Evolutionary conservation across 1,140 invertebrate genomes (phyloP).

Genomic region (Gryllus bimaculatus): DNA sequence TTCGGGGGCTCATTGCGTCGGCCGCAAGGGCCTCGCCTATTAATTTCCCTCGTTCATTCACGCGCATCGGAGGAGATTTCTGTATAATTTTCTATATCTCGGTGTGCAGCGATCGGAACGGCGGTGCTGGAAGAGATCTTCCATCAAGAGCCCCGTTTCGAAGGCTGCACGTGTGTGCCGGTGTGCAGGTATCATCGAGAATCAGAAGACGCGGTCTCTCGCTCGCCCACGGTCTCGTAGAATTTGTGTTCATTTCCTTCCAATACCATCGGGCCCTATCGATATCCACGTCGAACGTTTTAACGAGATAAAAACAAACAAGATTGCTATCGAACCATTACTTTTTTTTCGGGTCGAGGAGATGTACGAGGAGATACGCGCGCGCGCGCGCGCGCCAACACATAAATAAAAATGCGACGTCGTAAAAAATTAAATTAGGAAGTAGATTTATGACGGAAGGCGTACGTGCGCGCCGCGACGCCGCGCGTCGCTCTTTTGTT

Average conservation of each 20-base stretch:
- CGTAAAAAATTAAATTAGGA: slow-evolving; percentile 6
- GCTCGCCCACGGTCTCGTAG: background rate
- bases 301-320: slow-evolving; percentile 5
- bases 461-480: background rate
- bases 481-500: background rate
- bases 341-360: background rate
- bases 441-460: background rate
- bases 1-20: background rate
- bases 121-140: too few species aligned
- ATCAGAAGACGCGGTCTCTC: too few species aligned
- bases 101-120: too few species aligned
- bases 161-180: too few species aligned
- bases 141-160: too few species aligned
- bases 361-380: background rate
- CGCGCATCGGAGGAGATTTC: background rate
- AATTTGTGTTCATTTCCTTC: background rate
- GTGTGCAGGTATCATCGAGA: too few species aligned
- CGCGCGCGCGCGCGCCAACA: background rate
- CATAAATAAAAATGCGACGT: background rate
- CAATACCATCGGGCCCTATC: background rate
- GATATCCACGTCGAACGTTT: background rate
- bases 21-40: background rate
- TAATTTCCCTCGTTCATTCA: background rate
- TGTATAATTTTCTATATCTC: too few species aligned
- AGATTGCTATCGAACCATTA: background rate